Conservation (phyloP, 2,888 invertebrate species). For the Flexamia atlantica region DNA sequence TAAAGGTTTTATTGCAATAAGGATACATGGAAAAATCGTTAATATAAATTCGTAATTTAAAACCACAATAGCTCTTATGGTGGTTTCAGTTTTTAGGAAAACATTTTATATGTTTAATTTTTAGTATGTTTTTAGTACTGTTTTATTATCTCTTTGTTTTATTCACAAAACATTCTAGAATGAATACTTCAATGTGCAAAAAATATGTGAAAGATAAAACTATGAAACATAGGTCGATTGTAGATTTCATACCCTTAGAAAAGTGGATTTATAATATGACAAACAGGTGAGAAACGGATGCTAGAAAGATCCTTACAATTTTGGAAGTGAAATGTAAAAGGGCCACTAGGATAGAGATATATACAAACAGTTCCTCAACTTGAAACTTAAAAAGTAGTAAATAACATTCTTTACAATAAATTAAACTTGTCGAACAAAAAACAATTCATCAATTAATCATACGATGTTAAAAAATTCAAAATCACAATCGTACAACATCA, state of each 20-base stretch:
- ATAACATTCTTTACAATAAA: no score
- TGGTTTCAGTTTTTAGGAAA: neutral
- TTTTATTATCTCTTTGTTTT: no score
- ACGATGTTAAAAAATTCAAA: no score
- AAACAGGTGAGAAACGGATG: neutral
- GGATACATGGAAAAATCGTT: neutral
- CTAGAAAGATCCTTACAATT: neutral
- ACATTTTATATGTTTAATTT: neutral
- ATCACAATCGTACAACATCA: no score
- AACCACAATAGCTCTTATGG: neutral
- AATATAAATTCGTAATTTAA: neutral
- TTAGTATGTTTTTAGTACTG: neutral
- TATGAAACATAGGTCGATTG: neutral
- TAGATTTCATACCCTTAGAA: constrained; percentile 2
- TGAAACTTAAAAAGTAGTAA: no score
- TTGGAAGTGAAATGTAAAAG: no score
- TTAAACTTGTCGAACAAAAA: no score
- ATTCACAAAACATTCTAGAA: neutral
- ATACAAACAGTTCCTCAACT: no score
- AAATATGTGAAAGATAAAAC: neutral
- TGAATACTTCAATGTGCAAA: neutral
- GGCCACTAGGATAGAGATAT: no score
- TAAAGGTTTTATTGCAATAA: neutral
- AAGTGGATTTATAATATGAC: neutral
- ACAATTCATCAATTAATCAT: no score